A percentile compares a stretch with the other conserved stretches of the same genome.
Conservation (phyloP, 2,797 vertebrate genomes). For the Brachymystax lenok region DNA sequence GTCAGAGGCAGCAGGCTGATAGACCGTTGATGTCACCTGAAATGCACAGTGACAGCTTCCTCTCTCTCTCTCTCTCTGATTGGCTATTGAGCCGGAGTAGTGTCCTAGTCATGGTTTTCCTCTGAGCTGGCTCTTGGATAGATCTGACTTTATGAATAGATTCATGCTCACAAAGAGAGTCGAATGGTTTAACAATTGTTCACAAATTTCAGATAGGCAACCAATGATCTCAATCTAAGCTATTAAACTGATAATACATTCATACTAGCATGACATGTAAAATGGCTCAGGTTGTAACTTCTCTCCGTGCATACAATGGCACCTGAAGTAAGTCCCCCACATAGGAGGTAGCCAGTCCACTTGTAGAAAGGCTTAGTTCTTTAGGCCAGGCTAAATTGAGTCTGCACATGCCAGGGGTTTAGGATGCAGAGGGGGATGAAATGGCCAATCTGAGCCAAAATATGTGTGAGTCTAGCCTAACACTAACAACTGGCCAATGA, state of each 20-base stretch:
- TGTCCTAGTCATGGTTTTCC: slow-evolving; percentile 71
- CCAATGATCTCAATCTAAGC: slow-evolving; percentile 51
- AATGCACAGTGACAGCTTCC: slow-evolving; percentile 57
- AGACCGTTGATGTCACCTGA: slow-evolving; percentile 60
- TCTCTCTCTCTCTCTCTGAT: slow-evolving; percentile 40
- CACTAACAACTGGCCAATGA: slow-evolving; percentile 77
- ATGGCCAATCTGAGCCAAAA: slow-evolving; percentile 68
- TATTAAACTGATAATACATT: slow-evolving; percentile 45
- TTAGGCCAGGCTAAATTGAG: neutral
- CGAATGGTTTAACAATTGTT: slow-evolving; percentile 46
- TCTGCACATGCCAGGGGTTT: slow-evolving; percentile 45
- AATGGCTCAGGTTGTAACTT: slow-evolving; percentile 72
- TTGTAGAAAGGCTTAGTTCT: neutral
- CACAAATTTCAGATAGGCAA: slow-evolving; percentile 44
- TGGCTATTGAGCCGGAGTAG: slow-evolving; percentile 57
- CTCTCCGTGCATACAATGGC: neutral
- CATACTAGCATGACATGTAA: slow-evolving; percentile 62
- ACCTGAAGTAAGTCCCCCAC: neutral
- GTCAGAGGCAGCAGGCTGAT: slow-evolving; percentile 57
- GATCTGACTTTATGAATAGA: slow-evolving; percentile 69
- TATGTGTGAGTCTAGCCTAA: slow-evolving; percentile 66
- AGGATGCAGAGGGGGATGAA: slow-evolving; percentile 60
- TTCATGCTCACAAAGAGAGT: slow-evolving; percentile 50
- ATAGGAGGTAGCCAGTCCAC: neutral
- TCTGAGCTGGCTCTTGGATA: slow-evolving; percentile 79